Conservation (phyloP, 1,140 invertebrate genomes). For the Batillaria attramentaria region DNA sequence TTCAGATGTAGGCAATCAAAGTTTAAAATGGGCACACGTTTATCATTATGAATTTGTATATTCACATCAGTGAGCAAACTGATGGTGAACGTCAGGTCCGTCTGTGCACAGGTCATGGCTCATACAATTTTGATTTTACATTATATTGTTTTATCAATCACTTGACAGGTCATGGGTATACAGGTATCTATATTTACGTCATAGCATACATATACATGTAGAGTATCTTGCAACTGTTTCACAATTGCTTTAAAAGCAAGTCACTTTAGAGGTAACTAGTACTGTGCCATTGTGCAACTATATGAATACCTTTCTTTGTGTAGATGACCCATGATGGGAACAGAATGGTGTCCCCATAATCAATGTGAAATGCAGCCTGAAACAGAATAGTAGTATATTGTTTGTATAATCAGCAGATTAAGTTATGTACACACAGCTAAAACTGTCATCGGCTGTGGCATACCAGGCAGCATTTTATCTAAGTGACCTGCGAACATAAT, state of each 20-base stretch:
- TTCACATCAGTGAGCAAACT: not conserved
- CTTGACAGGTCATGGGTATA: not conserved
- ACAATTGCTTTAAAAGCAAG: not conserved
- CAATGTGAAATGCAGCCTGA: conserved; percentile 43
- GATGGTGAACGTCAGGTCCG: not conserved
- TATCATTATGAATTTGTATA: not conserved
- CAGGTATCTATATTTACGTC: no score
- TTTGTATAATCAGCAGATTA: no score
- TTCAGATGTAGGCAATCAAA: not conserved
- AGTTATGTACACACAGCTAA: no score
- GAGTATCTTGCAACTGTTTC: not conserved
- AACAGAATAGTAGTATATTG: no score
- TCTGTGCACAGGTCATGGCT: not conserved
- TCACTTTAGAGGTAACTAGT: no score
- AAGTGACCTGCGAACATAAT: no score
- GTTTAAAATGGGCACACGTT: not conserved
- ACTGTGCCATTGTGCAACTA: no score
- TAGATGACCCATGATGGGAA: conserved; percentile 49
- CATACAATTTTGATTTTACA: not conserved
- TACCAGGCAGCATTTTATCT: no score
- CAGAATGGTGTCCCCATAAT: conserved; percentile 40
- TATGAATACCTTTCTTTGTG: conserved; percentile 46
- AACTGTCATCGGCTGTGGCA: no score
- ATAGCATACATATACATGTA: not conserved
- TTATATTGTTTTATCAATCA: not conserved